Conservation (phyloP, 2,113 vertebrate species). For the Platycercus adscitus region DNA sequence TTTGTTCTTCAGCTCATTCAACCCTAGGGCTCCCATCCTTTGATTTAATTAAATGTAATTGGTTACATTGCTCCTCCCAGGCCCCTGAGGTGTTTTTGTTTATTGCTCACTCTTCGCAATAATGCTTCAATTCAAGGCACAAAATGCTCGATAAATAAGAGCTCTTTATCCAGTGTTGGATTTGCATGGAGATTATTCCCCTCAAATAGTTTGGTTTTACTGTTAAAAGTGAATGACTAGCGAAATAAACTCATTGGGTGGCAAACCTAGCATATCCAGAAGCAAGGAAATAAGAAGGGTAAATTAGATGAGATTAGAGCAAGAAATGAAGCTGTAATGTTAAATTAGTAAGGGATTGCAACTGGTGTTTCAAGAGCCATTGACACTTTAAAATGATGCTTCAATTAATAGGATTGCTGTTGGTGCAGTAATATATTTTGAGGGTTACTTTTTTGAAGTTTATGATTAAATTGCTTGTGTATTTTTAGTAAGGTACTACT, state of each 20-base stretch:
- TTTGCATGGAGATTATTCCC: conserved; percentile 80
- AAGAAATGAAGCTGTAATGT: conserved; percentile 75
- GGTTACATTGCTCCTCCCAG: conserved; percentile 87
- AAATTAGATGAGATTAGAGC: conserved; percentile 77
- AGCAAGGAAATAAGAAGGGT: conserved; percentile 75
- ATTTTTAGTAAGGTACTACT: conserved; percentile 22
- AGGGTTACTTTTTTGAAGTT: conserved; percentile 44
- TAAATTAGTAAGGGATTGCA: conserved; percentile 68
- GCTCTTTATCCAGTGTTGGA: conserved; percentile 74
- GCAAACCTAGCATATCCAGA: conserved; percentile 73
- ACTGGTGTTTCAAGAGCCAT: conserved; percentile 24
- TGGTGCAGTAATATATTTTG: conserved; percentile 6
- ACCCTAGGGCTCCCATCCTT: conserved; percentile 86
- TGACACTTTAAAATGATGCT: conserved; percentile 53
- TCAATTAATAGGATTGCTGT: conserved; percentile 57
- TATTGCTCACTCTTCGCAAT: conserved; percentile 82
- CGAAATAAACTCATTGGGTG: conserved; percentile 81
- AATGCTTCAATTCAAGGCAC: conserved; percentile 84
- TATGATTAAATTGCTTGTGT: neutral
- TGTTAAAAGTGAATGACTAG: conserved; percentile 83
- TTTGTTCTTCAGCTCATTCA: conserved; percentile 84
- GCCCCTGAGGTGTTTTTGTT: conserved; percentile 88
- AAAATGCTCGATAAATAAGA: conserved; percentile 82
- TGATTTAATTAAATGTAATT: conserved; percentile 99
- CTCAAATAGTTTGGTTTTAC: conserved; percentile 81